Evolutionary conservation across 2,113 vertebrate species (phyloP), one percentile per base, ranked within the genome.

Genomic region (Misgurnus mizolepis): DNA sequence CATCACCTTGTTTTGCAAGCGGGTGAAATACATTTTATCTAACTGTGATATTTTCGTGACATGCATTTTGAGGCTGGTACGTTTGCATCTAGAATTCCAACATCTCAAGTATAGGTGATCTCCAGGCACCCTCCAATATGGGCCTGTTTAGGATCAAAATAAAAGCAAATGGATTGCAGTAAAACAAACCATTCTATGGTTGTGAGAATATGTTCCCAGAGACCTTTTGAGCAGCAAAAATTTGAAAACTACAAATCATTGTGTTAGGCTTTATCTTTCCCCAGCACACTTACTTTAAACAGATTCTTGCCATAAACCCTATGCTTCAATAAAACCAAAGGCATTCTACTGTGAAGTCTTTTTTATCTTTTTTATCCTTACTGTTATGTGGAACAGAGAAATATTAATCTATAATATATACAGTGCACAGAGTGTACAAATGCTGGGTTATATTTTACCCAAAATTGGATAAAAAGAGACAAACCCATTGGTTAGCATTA

Each of bases 171-270:
- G 14, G 41, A 75, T 27, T 47, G 47, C 56, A 62, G 72, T 62
- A 6, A 43, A 62, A 61, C 56, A 75, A 62, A 75, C 5, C 58
- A 12, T 27, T 49, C 41, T 75, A 15, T 4, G 72, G 39, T 47
- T 8, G 7, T 75, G 41, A 62, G 17, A 75, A 64, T 34, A 75
- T 61, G 53, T n/a, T 74, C n/a, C 69, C 11, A 2, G 27, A 74
- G 45, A 45, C 18, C 56, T 61, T 74, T 45, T 45, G 56, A 75
- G 12, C 14, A 18, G 58, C 17, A 7, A 17, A 49, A 64, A 64
- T 75, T 22, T 64, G 41, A 75, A 72, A 73, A 43, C 70, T 22
- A 60, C 55, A 45, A 73, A 61, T 75, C 73, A 64, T 61, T 64
- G 43, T 17, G 43, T 15, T 64, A 64, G 39, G 22, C 60, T 75